Percentiles rank a stretch among this genome's conserved stretches.
Conservation (phyloP, 2,113 vertebrate species). For the Seriola aureovittata region DNA sequence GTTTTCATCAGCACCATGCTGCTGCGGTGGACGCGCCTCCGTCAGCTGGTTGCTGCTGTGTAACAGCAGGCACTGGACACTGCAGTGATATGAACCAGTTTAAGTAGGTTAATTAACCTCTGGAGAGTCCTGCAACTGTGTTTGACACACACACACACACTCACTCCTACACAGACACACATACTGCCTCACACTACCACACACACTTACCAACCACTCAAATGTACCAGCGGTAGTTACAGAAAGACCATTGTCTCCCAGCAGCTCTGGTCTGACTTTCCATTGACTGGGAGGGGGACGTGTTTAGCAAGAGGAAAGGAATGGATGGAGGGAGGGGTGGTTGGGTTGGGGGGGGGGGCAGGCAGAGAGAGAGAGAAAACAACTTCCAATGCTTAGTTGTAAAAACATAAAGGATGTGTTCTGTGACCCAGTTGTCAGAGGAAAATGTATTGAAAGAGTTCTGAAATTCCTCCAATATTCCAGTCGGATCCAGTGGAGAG, state of each 20-base stretch:
- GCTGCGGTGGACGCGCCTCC: background rate
- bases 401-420: slow-evolving; percentile 26
- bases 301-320: slow-evolving; percentile 72
- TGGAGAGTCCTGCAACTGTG: background rate
- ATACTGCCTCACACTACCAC: background rate
- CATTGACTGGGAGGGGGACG: slow-evolving; percentile 69
- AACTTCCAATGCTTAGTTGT: slow-evolving; percentile 3
- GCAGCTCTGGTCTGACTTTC: slow-evolving; percentile 72
- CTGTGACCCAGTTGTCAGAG: slow-evolving; percentile 24
- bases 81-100: slow-evolving; percentile 12
- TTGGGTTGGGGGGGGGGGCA: background rate
- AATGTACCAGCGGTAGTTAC: slow-evolving; percentile 34
- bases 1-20: background rate
- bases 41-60: background rate
- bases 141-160: slow-evolving; percentile 3
- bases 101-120: slow-evolving; percentile 57
- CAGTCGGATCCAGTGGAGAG: background rate
- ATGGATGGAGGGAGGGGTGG: slow-evolving; percentile 26
- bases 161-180: slow-evolving; percentile 3
- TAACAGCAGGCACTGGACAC: slow-evolving; percentile 1
- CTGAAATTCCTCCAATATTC: background rate
- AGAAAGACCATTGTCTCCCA: slow-evolving; percentile 84
- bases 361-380: slow-evolving; percentile 19
- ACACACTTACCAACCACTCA: slow-evolving; percentile 8
- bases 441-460: background rate